These are phyloP conservation scores for Lampropteryx suffumata DNA, from an alignment of 2,888 invertebrate genomes.

Conservation along the genomic window DNA sequence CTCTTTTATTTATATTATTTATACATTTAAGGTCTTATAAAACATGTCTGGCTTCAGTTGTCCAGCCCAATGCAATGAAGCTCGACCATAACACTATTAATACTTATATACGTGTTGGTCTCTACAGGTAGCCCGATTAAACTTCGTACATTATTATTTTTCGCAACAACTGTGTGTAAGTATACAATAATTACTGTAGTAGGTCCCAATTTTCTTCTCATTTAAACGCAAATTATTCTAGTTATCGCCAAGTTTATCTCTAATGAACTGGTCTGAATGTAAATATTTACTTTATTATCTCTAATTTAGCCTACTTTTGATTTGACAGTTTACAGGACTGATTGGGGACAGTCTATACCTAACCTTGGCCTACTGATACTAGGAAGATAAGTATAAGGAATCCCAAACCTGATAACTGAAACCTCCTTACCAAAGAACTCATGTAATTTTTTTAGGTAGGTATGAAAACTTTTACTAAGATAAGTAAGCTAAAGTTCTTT, in stretches of 20 bases:
- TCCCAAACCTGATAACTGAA: no score
- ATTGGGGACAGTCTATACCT: neutral
- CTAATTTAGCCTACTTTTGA: neutral
- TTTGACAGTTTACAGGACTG: neutral
- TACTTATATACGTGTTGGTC: neutral
- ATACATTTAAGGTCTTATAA: neutral
- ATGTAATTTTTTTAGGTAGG: no score
- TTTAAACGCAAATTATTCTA: neutral
- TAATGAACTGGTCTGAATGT: no score
- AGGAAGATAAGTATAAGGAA: no score
- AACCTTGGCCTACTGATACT: no score
- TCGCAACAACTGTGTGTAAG: no score
- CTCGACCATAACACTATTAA: neutral
- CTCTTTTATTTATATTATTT: no score
- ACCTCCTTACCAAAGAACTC: no score
- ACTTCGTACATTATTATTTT: no score
- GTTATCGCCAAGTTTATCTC: no score
- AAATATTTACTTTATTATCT: neutral
- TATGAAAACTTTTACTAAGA: no score
- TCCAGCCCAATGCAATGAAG: slow-evolving; percentile 2
- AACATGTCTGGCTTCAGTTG: slow-evolving; percentile 5
- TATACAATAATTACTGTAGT: neutral
- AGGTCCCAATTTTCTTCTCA: neutral
- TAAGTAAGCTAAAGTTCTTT: no score
- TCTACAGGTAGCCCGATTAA: neutral